Evolutionary conservation across 2,888 invertebrate genomes (phyloP).

Genomic region (Prostheceraeus crozeri): DNA sequence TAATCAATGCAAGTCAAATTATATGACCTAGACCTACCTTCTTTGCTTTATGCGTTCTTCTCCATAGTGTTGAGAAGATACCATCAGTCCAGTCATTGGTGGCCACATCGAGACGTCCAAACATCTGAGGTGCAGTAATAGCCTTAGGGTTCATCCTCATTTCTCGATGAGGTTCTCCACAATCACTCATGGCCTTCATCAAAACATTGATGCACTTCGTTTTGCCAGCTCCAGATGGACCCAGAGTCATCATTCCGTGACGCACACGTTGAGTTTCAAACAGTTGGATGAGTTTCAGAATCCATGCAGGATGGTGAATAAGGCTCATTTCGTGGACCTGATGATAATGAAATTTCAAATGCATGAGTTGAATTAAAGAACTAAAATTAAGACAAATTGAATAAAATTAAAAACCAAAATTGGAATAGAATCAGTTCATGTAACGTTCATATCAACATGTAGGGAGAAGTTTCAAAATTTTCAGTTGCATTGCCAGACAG

Average conservation of each 20-base stretch:
- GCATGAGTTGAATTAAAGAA: too few relatives aligned
- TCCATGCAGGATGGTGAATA: conserved; percentile 87
- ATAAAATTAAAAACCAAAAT: too few relatives aligned
- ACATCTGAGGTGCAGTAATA: conserved; percentile 94
- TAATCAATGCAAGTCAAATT: not conserved
- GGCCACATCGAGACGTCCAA: conserved; percentile 86
- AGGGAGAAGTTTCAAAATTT: too few relatives aligned
- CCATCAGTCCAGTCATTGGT: conserved; percentile 99
- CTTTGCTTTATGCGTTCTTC: conserved; percentile 82
- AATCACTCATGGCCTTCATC: conserved; percentile 79
- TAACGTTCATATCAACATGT: too few relatives aligned
- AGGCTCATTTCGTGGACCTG: conserved; percentile 61
- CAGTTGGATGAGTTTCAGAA: conserved; percentile 81
- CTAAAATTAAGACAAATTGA: too few relatives aligned
- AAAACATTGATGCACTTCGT: conserved; percentile 78
- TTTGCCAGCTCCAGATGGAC: conserved; percentile 65
- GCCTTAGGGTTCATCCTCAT: conserved; percentile 98
- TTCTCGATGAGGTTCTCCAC: conserved; percentile 77
- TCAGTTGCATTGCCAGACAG: too few relatives aligned
- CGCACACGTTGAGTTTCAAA: conserved; percentile 57
- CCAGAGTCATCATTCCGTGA: conserved; percentile 58
- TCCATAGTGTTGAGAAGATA: conserved; percentile 90
- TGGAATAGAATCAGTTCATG: too few relatives aligned
- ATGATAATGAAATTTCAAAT: not conserved
- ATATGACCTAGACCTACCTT: conserved; percentile 55